A percentile compares a stretch with the other conserved stretches of the same genome.
Conservation (phyloP, 2,797 vertebrate genomes). For the Pseudopleuronectes americanus region DNA sequence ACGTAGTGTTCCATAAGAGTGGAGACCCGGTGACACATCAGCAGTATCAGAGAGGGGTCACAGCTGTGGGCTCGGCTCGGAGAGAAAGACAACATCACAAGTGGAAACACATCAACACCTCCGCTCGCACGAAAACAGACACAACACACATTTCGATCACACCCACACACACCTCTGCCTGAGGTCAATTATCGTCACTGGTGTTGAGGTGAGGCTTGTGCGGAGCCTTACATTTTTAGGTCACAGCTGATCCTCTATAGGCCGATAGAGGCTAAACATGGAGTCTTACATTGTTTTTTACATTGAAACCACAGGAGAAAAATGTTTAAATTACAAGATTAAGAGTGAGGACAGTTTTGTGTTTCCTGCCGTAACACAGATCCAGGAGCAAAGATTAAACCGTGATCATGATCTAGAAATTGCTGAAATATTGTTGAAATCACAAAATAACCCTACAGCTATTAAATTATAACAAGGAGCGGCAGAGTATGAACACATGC, state of each 20-base stretch:
- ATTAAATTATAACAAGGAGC: background rate
- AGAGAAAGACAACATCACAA: slow-evolving; percentile 60
- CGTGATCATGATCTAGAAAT: background rate
- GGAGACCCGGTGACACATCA: slow-evolving; percentile 55
- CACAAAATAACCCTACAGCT: no score
- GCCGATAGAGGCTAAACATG: slow-evolving; percentile 8
- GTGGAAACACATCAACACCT: slow-evolving; percentile 46
- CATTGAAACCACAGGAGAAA: background rate
- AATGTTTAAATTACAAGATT: slow-evolving; percentile 1
- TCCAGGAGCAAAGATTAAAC: slow-evolving; percentile 4
- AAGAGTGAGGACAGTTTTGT: background rate
- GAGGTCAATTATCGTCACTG: slow-evolving; percentile 32
- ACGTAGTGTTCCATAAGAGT: slow-evolving; percentile 68
- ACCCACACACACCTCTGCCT: background rate
- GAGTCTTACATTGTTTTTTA: slow-evolving; percentile 4
- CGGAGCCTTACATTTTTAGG: slow-evolving; percentile 23
- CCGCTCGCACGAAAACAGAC: slow-evolving; percentile 16
- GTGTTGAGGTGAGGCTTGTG: slow-evolving; percentile 40
- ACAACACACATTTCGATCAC: slow-evolving; percentile 15
- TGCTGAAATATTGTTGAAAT: slow-evolving; percentile 1
- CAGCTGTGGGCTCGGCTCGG: slow-evolving; percentile 48
- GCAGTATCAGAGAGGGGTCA: slow-evolving; percentile 59
- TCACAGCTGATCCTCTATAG: slow-evolving; percentile 7
- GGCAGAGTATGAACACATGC: slow-evolving; percentile 12
- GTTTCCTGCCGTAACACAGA: background rate